These are phyloP conservation scores for Helobdella robusta DNA, from an alignment of 2,888 invertebrate genomes.

Conservation along the genomic window DNA sequence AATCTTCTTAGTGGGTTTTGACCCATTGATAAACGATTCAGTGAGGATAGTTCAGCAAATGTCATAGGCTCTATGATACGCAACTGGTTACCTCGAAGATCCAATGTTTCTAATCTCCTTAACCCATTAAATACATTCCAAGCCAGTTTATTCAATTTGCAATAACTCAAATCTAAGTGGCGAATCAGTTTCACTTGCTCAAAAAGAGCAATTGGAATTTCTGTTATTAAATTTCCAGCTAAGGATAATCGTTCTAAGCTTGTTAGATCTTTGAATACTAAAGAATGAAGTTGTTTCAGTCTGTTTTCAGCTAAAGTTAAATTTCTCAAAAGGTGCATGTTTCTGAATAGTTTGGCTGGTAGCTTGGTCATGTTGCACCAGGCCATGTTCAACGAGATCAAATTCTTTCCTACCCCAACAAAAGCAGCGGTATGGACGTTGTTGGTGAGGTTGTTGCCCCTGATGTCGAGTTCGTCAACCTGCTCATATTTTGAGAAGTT, in stretches of 20 bases:
- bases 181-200: conserved; percentile 31
- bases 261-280: conserved; percentile 32
- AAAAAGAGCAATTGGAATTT: conserved; percentile 30
- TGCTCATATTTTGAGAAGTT: too few relatives aligned
- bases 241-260: conserved; percentile 30
- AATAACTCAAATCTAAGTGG: conserved; percentile 34
- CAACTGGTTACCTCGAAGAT: conserved; percentile 34
- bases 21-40: conserved; percentile 29
- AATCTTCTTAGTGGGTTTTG: conserved; percentile 33
- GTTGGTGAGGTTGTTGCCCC: conserved; percentile 32
- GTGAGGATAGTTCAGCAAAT: conserved; percentile 31
- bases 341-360: conserved; percentile 29
- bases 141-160: conserved; percentile 27
- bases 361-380: conserved; percentile 34
- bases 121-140: conserved; percentile 31
- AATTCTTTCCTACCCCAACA: conserved; percentile 22
- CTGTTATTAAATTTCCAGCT: conserved; percentile 32
- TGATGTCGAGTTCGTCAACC: conserved; percentile 31
- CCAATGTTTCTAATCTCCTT: conserved; percentile 34
- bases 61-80: conserved; percentile 28
- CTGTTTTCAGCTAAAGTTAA: conserved; percentile 33
- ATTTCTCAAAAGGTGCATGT: conserved; percentile 31
- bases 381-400: conserved; percentile 32
- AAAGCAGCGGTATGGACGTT: conserved; percentile 29
- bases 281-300: conserved; percentile 20